Base-by-base conservation (phyloP, 2,797 vertebrate species). In the Macroramphosus scolopax region DNA sequence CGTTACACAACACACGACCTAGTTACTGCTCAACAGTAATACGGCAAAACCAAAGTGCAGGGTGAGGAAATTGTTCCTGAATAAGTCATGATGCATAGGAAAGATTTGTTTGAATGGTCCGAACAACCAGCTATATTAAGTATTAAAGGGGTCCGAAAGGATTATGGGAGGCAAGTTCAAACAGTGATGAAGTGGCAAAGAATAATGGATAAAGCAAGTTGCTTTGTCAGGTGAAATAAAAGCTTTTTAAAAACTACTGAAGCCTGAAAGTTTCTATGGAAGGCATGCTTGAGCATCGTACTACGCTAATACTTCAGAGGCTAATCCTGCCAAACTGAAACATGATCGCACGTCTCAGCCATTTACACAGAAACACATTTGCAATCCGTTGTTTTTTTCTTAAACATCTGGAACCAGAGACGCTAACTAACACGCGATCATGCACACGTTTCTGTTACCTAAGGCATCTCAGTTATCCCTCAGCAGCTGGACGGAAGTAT, bases 1-100 rank as follows among this genome's bases (percentile, higher is more conserved):
- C n/a, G 71, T 82, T 83, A 78, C 66, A 79, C 73, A 87, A 87
- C 79, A 54, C 34, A 45, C 45, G 25, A 86, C 88, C 88, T 80
- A 90, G 81, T 87, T 87, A 76, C 41, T 51, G 58, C 61, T 66
- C 54, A 39, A 51, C 57, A 39, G 46, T 16, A 57, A 59, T 18
- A 56, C 57, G 17, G 57, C 37, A 66, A 74, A 80, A 39, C 11
- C 8, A 7, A 41, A 16, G 26, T 1, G 14, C 31, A 46, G 29
- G 39, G 31, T 17, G 43, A 70, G 51, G 76, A 52, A 49, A 47
- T 44, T 42, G 37, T 32, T 63, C 8, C 39, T 50, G 34, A 74
- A 66, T 62, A 59, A 65, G 49, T 68, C 42, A 51, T 30, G 17
- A 68, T 34, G 18, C n/a, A 47, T 8, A 22, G 69, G 47, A 8